Evolutionary conservation across 1,140 invertebrate genomes (phyloP).

Genomic region (Triops longicaudatus): DNA sequence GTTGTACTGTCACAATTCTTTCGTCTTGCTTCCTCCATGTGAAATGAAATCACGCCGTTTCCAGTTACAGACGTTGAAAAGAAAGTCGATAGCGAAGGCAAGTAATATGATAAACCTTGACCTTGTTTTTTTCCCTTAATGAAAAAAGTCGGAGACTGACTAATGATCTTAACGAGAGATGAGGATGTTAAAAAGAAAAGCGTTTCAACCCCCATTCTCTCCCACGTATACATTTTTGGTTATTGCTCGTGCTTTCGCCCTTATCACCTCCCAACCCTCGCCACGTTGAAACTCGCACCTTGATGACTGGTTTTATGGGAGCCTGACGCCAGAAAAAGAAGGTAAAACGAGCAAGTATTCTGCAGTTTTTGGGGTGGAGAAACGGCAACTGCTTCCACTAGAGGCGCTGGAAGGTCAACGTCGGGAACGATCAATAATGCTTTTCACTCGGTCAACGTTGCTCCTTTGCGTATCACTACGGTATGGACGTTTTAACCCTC

Average conservation of each 20-base stretch:
- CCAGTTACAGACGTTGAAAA: background rate
- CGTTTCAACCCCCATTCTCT: too few relatives aligned
- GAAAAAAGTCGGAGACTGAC: background rate
- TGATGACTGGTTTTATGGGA: background rate
- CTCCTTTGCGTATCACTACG: constrained; percentile 1
- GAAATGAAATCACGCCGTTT: background rate
- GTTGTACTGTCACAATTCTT: background rate
- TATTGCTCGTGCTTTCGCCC: too few relatives aligned
- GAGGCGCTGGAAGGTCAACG: constrained; percentile 4
- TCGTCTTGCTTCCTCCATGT: background rate
- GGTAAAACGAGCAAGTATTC: background rate
- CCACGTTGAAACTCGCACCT: background rate
- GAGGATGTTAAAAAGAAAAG: too few relatives aligned
- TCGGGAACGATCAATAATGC: constrained; percentile 6
- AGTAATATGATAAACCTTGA: background rate
- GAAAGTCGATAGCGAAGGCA: background rate
- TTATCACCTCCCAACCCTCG: too few relatives aligned
- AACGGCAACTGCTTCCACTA: background rate
- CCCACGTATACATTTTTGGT: too few relatives aligned
- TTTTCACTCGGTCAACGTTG: constrained; percentile 2
- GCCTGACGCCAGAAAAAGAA: background rate
- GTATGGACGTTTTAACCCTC: background rate
- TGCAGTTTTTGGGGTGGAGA: background rate
- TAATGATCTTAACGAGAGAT: too few relatives aligned
- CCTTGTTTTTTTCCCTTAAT: background rate